Evolutionary conservation across 2,888 invertebrate genomes (phyloP).

Genomic region (Oligia fasciuncula): DNA sequence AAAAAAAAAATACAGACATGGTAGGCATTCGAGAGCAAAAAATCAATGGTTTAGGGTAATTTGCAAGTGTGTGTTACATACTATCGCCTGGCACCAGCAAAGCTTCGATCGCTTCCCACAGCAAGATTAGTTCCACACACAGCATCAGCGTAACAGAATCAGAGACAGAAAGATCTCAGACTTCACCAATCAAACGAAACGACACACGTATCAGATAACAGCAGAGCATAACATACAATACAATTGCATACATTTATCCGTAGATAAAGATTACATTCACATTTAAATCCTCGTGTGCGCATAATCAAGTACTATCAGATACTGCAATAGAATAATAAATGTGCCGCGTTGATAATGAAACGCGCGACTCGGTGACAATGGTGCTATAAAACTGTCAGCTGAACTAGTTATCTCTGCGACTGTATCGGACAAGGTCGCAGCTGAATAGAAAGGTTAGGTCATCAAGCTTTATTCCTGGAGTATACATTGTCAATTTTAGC

Average conservation of each 20-base stretch:
- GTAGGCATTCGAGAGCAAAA: background rate
- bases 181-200: background rate
- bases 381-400: conserved; percentile 5
- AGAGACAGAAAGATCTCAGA: background rate
- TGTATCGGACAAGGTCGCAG: conserved; percentile 9
- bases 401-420: conserved; percentile 9
- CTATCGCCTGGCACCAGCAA: background rate
- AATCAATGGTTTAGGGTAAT: background rate
- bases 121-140: conserved; percentile 5
- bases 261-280: conserved; percentile 37
- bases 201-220: background rate
- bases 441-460: conserved; percentile 19
- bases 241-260: conserved; percentile 16
- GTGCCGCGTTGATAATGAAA: background rate
- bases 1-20: background rate
- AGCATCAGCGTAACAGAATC: background rate
- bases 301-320: conserved; percentile 7
- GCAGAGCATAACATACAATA: conserved; percentile 10
- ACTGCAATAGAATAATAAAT: conserved; percentile 1
- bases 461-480: background rate
- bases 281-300: conserved; percentile 20
- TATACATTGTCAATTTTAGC: background rate
- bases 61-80: background rate
- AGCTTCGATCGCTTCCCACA: background rate
- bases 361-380: conserved; percentile 11